Base-by-base conservation (phyloP, 2,888 invertebrate genomes). In the Hypolimnas misippus region DNA sequence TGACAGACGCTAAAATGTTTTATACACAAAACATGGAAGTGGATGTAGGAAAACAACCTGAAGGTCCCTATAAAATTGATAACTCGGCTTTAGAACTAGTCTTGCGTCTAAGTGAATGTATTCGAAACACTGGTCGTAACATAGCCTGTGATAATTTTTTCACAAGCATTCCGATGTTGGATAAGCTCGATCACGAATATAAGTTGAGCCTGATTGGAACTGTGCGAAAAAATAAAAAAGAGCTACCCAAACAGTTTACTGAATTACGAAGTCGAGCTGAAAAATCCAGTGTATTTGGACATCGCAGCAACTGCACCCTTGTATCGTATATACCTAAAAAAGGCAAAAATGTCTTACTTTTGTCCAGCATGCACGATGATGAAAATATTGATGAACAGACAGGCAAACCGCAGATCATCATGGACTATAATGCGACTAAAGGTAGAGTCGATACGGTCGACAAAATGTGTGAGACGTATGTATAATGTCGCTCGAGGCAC, bases 311-410 rank as follows among this genome's bases (percentile, higher is more conserved):
- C 12, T 63, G 70, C 42, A 59, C 52, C 33, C 56, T 70, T 7
- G 68, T 67, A 4, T 70, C 67, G 0, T 69, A 69, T 42, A 65
- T 70, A 2, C 67, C 67, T 2, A 57, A 70, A 60, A 70, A 67
- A 42, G 35, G 44, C 3, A 67, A 70, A 59, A 68, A 66, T 52
- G 67, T 69, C 1, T 19, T 69, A n/a, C 57, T 70, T 5, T 12
- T 69, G 3, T 65, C 63, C 40, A 68, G 57, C 17, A 66, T 68
- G 68, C 63, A 69, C 16, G 57, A 53, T 63, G 68, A 67, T 63
- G 66, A 16, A 3, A 1, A 55, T 29, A 64, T 67, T 29, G 35
- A 69, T 4, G 63, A 68, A 44, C 40, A 25, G 10, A 65, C 67
- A 16, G 54, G 62, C 12, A 64, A 65, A 25, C 65, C 67, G 0